phyloP scores from a whole-genome alignment of 2,888 invertebrate species.

The Philopedon plagiatum region DNA sequence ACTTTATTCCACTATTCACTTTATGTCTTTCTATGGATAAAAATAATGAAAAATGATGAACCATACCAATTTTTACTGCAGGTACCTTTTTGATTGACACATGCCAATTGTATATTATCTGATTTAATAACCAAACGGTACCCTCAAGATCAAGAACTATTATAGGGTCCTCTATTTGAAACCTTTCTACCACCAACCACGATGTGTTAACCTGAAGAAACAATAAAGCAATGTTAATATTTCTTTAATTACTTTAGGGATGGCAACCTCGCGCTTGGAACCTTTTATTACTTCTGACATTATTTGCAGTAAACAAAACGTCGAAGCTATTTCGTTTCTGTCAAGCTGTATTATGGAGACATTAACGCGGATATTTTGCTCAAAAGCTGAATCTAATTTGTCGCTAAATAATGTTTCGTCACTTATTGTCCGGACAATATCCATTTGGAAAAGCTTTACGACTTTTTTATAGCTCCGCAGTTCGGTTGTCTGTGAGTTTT shows the following conservation, averaged over 20 bases:
- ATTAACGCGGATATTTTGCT: slow-evolving; percentile 19
- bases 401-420: slow-evolving; percentile 23
- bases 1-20: no score
- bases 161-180: no score
- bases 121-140: no score
- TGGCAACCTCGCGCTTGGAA: background rate
- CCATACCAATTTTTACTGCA: no score
- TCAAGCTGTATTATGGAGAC: slow-evolving; percentile 27
- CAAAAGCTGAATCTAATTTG: slow-evolving; percentile 12
- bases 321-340: slow-evolving; percentile 17
- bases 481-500: background rate
- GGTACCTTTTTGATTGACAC: no score
- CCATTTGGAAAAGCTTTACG: slow-evolving; percentile 13
- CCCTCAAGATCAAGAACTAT: no score
- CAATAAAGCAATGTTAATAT: background rate
- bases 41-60: no score
- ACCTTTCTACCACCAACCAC: no score
- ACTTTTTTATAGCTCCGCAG: slow-evolving; percentile 1
- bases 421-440: slow-evolving; percentile 10
- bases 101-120: no score
- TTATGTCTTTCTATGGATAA: no score
- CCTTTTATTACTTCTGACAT: background rate
- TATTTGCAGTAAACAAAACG: background rate
- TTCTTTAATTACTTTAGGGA: background rate
- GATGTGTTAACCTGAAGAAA: no score